These are phyloP conservation scores for Okamejei kenojei DNA, from an alignment of 2,797 vertebrate genomes.

Conservation along the genomic window DNA sequence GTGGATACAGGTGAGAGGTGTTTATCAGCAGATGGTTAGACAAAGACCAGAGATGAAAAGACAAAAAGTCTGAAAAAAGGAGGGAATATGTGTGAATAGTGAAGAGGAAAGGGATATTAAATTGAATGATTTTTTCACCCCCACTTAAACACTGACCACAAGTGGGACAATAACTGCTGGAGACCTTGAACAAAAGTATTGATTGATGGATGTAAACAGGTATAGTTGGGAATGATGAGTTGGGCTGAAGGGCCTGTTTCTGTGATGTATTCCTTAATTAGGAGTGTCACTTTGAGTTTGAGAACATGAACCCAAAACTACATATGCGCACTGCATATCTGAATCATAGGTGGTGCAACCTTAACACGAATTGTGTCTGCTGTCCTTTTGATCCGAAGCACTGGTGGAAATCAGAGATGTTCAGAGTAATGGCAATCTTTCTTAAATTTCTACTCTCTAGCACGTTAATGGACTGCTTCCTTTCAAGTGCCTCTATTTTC, in stretches of 20 bases:
- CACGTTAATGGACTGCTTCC: not conserved
- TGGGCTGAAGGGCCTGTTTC: too few relatives aligned
- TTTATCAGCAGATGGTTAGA: too few relatives aligned
- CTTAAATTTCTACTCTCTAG: not conserved
- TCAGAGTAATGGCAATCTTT: not conserved
- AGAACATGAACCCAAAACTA: not conserved
- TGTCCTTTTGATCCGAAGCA: not conserved
- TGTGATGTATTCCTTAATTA: not conserved
- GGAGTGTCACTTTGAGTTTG: not conserved
- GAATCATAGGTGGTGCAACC: not conserved
- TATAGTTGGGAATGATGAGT: too few relatives aligned
- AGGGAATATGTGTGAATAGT: too few relatives aligned
- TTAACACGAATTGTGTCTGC: not conserved
- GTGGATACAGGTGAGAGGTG: too few relatives aligned
- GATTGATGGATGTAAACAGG: too few relatives aligned
- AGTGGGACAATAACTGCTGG: too few relatives aligned
- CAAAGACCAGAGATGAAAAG: too few relatives aligned
- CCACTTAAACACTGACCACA: not conserved
- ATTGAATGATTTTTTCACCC: too few relatives aligned
- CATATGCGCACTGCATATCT: not conserved
- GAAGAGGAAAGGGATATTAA: not conserved
- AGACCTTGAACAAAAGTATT: too few relatives aligned
- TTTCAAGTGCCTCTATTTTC: not conserved
- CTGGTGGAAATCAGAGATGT: not conserved
- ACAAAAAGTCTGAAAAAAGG: too few relatives aligned